Evolutionary conservation across 2,888 invertebrate species (phyloP), one percentile per base, ranked within the genome.

Genomic region (Rhorus exstirpatorius): DNA sequence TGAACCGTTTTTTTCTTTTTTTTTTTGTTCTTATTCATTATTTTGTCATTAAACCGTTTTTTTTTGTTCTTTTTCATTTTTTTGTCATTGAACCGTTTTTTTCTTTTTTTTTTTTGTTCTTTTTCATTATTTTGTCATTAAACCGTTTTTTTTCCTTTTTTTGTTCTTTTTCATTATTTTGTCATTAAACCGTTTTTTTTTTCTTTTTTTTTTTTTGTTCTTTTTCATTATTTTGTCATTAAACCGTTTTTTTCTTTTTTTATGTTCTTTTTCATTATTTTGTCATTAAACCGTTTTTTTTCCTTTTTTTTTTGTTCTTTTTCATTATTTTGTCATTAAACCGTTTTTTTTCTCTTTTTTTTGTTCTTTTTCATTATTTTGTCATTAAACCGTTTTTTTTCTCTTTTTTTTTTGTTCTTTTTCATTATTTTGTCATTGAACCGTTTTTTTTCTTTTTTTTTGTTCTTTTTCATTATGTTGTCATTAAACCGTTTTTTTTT

Each of bases 241-340:
- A 61, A 58, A 76, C 58, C 41, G 74, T 46, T 19, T 21, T 46
- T 31, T 17, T 35, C 8, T 17, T 35, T 35, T 19, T 17, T 17
- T 35, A 1, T 10, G 2, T 8, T 10, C 17, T 10, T 44, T 2
- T 44, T 44, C 10, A 44, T 6, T 6, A 6, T 44, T 44, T 10
- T 44, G 44, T 44, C 17, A 26, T 21, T 41, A 61, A 58, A 76
- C 58, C 41, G 74, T 46, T 19, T 21, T 46, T n/a, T 26, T 19
- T 31, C 8, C 17, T 17, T 17, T 35, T 35, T 19, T 17, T 17
- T 35, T 3, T 10, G 2, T 8, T 10, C 17, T 10, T 44, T 2
- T 44, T 44, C 10, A 44, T 6, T 6, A 6, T 44, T 44, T 10
- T 44, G 44, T 44, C 17, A 26, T 21, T 41, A 61, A 58, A 76